These are phyloP conservation scores for Xanthorhoe designata DNA, from an alignment of 2,888 invertebrate species.

Conservation along the genomic window DNA sequence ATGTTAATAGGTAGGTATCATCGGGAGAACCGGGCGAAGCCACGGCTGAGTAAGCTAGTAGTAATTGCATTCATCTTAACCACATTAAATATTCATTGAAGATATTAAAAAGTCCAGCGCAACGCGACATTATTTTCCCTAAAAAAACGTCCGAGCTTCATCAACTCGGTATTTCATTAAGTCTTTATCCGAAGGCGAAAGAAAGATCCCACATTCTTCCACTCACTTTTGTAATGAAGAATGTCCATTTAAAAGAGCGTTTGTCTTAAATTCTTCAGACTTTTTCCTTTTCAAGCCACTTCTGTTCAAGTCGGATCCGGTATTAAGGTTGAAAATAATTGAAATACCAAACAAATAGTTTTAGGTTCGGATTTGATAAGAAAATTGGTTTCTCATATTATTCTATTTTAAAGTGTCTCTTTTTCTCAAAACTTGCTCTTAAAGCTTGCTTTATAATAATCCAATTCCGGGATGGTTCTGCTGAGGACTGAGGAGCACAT, in stretches of 20 bases:
- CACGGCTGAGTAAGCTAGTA: too few relatives aligned
- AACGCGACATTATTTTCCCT: conserved; percentile 48
- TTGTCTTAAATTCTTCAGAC: conserved; percentile 64
- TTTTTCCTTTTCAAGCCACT: conserved; percentile 44
- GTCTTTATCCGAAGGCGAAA: conserved; percentile 66
- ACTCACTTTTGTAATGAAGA: conserved; percentile 79
- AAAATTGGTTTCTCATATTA: background rate
- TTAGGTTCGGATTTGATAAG: background rate
- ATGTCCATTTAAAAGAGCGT: conserved; percentile 77
- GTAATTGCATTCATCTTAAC: conserved; percentile 5
- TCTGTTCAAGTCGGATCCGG: background rate
- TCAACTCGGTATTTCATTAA: conserved; percentile 82
- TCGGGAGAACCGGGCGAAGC: too few relatives aligned
- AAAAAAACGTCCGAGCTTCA: conserved; percentile 69
- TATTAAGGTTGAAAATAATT: background rate
- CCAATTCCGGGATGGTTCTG: too few relatives aligned
- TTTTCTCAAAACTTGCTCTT: too few relatives aligned
- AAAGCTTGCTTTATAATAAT: too few relatives aligned
- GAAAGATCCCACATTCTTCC: conserved; percentile 79
- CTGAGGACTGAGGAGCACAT: too few relatives aligned
- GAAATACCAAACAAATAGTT: background rate
- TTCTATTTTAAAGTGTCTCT: too few relatives aligned
- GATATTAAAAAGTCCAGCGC: conserved; percentile 38
- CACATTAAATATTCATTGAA: conserved; percentile 41
- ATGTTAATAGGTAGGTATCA: too few relatives aligned